Evolutionary conservation across 2,888 invertebrate genomes (phyloP).

Genomic region (Timema podura): DNA sequence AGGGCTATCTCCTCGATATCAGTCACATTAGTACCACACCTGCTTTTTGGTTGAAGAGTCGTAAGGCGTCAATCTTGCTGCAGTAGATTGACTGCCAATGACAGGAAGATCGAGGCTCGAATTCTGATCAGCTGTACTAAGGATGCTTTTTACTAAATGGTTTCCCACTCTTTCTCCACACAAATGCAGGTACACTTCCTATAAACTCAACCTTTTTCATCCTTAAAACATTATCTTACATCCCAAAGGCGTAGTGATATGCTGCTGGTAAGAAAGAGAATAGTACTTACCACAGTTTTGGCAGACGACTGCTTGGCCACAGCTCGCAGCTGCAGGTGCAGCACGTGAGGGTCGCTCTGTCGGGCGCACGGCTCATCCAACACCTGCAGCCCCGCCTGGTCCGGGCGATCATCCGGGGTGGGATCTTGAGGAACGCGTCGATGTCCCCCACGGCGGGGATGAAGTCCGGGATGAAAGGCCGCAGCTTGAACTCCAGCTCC

Average conservation of each 20-base stretch:
- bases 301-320: slow-evolving; percentile 65
- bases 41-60: too few relatives aligned
- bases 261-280: neutral
- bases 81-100: too few relatives aligned
- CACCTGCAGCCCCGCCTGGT: slow-evolving; percentile 68
- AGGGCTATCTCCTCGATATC: too few relatives aligned
- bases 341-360: slow-evolving; percentile 92
- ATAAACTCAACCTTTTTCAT: too few relatives aligned
- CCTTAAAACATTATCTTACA: too few relatives aligned
- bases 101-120: too few relatives aligned
- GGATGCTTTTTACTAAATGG: neutral
- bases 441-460: slow-evolving; percentile 98
- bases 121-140: too few relatives aligned
- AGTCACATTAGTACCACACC: too few relatives aligned
- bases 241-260: neutral
- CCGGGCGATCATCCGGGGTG: slow-evolving; percentile 69
- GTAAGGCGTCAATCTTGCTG: too few relatives aligned
- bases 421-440: slow-evolving; percentile 94
- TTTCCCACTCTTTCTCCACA: too few relatives aligned
- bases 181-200: too few relatives aligned
- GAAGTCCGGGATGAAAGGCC: slow-evolving; percentile 94
- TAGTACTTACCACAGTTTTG: slow-evolving; percentile 47
- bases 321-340: slow-evolving; percentile 83
- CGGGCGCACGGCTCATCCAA: slow-evolving; percentile 92
- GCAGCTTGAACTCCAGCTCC: slow-evolving; percentile 82